Conservation (phyloP, 2,888 invertebrate species). For the Odontocerum albicorne region DNA sequence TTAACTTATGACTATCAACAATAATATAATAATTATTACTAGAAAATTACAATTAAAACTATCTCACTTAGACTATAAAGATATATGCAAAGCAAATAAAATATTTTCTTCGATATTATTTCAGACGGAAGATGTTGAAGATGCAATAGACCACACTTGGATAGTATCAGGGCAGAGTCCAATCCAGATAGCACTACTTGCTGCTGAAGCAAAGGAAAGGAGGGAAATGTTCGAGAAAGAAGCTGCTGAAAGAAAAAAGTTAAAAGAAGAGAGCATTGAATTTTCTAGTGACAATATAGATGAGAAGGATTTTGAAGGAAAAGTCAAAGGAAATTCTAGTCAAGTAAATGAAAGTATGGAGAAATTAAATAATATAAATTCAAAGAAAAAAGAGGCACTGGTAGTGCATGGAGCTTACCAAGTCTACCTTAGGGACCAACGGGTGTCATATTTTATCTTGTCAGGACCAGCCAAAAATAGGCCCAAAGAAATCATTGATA, state of each 20-base stretch:
- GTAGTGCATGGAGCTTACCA: slow-evolving; percentile 84
- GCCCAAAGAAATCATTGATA: slow-evolving; percentile 54
- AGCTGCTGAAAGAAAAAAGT: background rate
- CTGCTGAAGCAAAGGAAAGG: slow-evolving; percentile 46
- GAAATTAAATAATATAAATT: background rate
- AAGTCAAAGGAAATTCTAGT: background rate
- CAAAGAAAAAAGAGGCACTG: slow-evolving; percentile 55
- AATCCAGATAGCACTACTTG: slow-evolving; percentile 70
- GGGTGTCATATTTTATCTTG: slow-evolving; percentile 82
- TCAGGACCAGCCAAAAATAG: slow-evolving; percentile 62
- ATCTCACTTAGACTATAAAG: too few relatives aligned
- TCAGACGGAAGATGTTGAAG: slow-evolving; percentile 69
- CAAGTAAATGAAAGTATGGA: background rate
- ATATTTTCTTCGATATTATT: slow-evolving; percentile 9
- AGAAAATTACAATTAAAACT: too few relatives aligned
- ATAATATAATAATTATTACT: too few relatives aligned
- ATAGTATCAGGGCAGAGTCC: slow-evolving; percentile 86
- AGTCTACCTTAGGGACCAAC: slow-evolving; percentile 74
- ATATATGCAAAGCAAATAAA: too few relatives aligned
- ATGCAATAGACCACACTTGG: slow-evolving; percentile 87
- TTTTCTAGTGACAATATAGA: background rate
- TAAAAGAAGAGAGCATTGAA: background rate
- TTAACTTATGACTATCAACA: too few relatives aligned
- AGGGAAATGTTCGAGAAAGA: background rate
- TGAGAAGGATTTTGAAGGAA: background rate